Evolutionary conservation across 2,113 vertebrate species (phyloP).

Genomic region (Xenopus borealis): DNA sequence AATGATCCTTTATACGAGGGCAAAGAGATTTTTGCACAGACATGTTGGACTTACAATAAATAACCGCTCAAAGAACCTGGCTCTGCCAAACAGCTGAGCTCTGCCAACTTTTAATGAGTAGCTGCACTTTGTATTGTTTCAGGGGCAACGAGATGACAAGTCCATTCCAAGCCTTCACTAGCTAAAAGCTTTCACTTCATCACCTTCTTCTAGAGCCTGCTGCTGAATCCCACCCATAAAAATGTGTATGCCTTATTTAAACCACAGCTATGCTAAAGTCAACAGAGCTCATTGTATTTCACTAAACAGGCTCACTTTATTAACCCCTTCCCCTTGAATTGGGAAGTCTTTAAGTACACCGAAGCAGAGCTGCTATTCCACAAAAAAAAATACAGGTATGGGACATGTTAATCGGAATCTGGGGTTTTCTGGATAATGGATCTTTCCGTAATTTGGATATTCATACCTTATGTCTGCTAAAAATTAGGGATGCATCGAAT

Average conservation of each 20-base stretch:
- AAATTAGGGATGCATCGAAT: too few species aligned
- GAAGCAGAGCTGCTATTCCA: too few species aligned
- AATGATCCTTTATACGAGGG: constrained; percentile 33
- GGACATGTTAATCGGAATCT: too few species aligned
- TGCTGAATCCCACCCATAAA: constrained; percentile 15
- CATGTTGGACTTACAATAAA: constrained; percentile 22
- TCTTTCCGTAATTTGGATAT: too few species aligned
- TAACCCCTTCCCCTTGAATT: too few species aligned
- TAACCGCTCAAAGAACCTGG: constrained; percentile 12
- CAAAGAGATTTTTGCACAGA: constrained; percentile 29
- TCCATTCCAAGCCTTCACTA: constrained; percentile 15
- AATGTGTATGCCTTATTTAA: background rate
- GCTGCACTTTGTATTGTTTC: constrained; percentile 30
- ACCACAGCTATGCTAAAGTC: background rate
- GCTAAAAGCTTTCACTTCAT: constrained; percentile 1
- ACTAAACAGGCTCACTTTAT: too few species aligned
- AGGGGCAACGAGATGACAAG: constrained; percentile 14
- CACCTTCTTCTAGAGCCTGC: background rate
- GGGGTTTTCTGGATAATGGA: too few species aligned
- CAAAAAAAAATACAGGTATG: too few species aligned
- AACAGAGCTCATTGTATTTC: background rate
- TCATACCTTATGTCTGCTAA: too few species aligned
- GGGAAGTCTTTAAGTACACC: too few species aligned
- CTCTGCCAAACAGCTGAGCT: constrained; percentile 12
- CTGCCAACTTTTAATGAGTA: constrained; percentile 26